Base-by-base conservation (phyloP, 1,140 invertebrate genomes). In the Pygmarrhopalites habei region DNA sequence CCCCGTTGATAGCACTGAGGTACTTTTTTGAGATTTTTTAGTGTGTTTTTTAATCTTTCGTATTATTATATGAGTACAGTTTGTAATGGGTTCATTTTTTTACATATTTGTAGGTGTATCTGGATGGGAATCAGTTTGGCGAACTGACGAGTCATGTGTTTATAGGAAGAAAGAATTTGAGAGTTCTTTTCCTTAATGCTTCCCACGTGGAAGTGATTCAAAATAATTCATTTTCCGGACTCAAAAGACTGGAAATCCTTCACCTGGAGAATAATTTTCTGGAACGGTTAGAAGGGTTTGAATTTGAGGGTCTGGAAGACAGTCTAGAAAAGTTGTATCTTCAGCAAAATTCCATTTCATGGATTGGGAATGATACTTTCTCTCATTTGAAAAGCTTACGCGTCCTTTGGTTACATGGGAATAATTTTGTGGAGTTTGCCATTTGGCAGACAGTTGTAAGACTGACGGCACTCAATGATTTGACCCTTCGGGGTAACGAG, bases 1-100 rank as follows among this genome's bases (percentile, higher is more conserved):
- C 73, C 91, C 92, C 2, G 94, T 95, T 90, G 90, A 95, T 72
- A 87, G 89, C 26, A 92, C 91, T 1, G 86, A 90, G 73, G 76
- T 94, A 25, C 93, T 91, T n/a, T n/a, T n/a, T n/a, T n/a, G n/a
- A n/a, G n/a, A n/a, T n/a, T n/a, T n/a, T n/a, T n/a, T n/a, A n/a
- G n/a, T n/a, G n/a, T n/a, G n/a, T n/a, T n/a, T n/a, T n/a, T n/a
- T n/a, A n/a, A n/a, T n/a, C n/a, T n/a, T n/a, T n/a, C n/a, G n/a
- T n/a, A n/a, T n/a, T n/a, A n/a, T n/a, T n/a, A n/a, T n/a, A n/a
- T n/a, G n/a, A n/a, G n/a, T n/a, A n/a, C n/a, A n/a, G n/a, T n/a
- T n/a, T n/a, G n/a, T n/a, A n/a, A n/a, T n/a, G n/a, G n/a, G n/a
- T n/a, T n/a, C n/a, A n/a, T n/a, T n/a, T n/a, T n/a, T n/a, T n/a